Conservation (phyloP, 1,140 invertebrate genomes). For the Popillia japonica region DNA sequence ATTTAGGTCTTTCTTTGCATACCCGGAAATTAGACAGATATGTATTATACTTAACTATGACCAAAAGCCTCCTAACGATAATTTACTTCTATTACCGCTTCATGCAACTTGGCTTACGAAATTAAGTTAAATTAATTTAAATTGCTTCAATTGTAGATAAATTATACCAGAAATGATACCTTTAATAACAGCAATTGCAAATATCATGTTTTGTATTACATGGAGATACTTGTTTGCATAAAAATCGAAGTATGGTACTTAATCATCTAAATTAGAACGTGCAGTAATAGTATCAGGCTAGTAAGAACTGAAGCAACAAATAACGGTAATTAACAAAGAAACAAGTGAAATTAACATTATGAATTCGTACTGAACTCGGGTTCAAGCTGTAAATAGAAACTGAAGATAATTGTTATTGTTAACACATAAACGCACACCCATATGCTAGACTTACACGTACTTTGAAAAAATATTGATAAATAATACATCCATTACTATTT, state of each 20-base stretch:
- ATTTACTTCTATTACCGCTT: neutral
- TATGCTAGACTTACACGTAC: neutral
- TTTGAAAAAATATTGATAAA: neutral
- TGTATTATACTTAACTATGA: too few relatives aligned
- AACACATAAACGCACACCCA: neutral
- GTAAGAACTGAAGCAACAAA: neutral
- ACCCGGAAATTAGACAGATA: too few relatives aligned
- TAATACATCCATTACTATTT: neutral
- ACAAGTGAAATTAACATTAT: neutral
- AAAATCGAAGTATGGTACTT: neutral
- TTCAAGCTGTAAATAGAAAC: neutral
- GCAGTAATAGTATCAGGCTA: neutral
- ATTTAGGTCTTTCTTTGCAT: too few relatives aligned
- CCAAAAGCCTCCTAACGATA: neutral
- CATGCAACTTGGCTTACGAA: neutral
- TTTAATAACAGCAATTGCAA: neutral
- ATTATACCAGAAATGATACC: neutral
- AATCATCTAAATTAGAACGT: neutral
- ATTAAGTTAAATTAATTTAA: neutral
- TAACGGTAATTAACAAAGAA: neutral
- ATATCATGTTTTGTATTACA: neutral
- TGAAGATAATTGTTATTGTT: constrained; percentile 8
- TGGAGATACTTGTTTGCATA: neutral
- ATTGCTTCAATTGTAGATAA: neutral
- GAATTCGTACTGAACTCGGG: neutral